Conservation (phyloP, 1,140 invertebrate genomes). For the Pseudomyrmex sp. region DNA sequence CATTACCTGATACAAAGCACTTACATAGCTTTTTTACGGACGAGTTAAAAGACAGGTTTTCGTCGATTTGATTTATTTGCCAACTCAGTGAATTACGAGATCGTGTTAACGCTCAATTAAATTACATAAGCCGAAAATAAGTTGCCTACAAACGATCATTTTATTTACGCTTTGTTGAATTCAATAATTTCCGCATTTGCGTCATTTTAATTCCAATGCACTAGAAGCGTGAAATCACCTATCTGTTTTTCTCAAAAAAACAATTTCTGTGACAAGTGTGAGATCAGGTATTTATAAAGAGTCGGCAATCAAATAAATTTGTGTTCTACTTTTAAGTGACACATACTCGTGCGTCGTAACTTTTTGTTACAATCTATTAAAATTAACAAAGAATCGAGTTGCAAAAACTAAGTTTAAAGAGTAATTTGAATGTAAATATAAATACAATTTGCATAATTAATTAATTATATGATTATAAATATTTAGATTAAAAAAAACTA, state of each 20-base stretch:
- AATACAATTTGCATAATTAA: too few species aligned
- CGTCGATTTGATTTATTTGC: neutral
- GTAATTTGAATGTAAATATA: too few species aligned
- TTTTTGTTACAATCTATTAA: neutral
- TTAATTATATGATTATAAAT: too few species aligned
- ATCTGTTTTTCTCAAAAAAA: neutral
- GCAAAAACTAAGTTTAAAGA: neutral
- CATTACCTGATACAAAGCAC: neutral
- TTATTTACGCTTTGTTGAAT: neutral
- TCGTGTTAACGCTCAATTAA: neutral
- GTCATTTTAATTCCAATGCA: neutral
- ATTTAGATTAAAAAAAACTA: too few species aligned
- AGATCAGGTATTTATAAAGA: neutral
- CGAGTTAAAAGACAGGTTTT: neutral
- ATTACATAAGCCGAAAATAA: conserved; percentile 29
- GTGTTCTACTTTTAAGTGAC: neutral
- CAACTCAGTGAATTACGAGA: conserved; percentile 22
- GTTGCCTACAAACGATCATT: neutral
- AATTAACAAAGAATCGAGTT: neutral
- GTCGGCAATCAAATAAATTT: neutral
- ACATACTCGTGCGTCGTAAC: neutral
- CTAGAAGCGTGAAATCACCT: neutral
- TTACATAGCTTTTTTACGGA: neutral
- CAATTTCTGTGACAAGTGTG: neutral
- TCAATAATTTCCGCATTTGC: neutral